These are phyloP conservation scores for Doryteuthis pealeii DNA, from an alignment of 1,140 invertebrate species.

Conservation along the genomic window DNA sequence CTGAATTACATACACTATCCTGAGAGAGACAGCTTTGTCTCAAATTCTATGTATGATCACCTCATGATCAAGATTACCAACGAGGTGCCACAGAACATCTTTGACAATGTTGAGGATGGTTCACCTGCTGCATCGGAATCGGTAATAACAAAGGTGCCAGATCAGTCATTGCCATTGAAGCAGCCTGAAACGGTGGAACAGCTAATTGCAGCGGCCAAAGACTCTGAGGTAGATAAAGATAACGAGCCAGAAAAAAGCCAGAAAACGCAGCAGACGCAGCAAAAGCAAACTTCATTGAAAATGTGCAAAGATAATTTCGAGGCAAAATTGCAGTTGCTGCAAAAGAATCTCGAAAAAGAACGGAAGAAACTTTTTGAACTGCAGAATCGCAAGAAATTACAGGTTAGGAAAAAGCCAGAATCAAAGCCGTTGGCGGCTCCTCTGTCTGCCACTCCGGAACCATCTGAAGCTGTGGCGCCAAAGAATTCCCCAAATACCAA, in stretches of 20 bases:
- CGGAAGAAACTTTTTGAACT: background rate
- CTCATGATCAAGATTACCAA: background rate
- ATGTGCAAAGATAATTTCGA: background rate
- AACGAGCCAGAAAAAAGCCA: background rate
- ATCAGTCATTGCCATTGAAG: too few species aligned
- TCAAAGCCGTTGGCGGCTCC: background rate
- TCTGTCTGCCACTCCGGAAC: background rate
- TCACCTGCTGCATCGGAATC: background rate
- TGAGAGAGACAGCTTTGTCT: background rate
- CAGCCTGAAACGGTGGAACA: background rate
- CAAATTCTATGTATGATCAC: background rate
- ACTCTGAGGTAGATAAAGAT: background rate
- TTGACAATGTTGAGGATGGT: background rate
- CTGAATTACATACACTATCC: background rate
- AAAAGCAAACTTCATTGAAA: background rate
- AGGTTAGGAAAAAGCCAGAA: background rate
- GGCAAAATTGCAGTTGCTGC: background rate
- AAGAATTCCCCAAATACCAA: background rate
- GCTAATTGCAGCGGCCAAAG: background rate
- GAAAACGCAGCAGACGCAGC: background rate
- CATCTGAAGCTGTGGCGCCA: background rate
- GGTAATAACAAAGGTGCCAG: background rate
- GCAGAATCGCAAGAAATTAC: background rate
- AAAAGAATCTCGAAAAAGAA: background rate
- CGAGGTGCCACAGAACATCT: background rate